Conservation (phyloP, 1,140 invertebrate species). For the Mycetomoellerius zeteki region DNA sequence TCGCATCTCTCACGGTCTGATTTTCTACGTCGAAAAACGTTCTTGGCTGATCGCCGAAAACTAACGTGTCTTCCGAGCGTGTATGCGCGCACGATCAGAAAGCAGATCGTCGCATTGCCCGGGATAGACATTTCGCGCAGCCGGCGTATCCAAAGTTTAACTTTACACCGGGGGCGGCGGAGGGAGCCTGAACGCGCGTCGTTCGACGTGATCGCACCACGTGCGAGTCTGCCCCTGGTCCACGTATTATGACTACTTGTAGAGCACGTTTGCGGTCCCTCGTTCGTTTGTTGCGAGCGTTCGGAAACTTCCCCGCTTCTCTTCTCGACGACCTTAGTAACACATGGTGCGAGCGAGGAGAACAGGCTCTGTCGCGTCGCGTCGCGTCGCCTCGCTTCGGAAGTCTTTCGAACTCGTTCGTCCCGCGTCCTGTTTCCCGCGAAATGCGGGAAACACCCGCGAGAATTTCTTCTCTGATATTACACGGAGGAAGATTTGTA, state of each 20-base stretch:
- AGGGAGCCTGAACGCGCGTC: not conserved
- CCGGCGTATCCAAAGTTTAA: slow-evolving; percentile 85
- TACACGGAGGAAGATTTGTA: slow-evolving; percentile 31
- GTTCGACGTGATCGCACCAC: slow-evolving; percentile 81
- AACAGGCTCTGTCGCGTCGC: not conserved
- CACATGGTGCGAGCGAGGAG: slow-evolving; percentile 63
- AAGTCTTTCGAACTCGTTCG: slow-evolving; percentile 52
- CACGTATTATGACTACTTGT: slow-evolving; percentile 83
- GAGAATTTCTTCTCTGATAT: slow-evolving; percentile 27
- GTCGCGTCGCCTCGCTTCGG: not conserved
- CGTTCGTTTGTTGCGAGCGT: slow-evolving; percentile 37
- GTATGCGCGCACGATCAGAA: slow-evolving; percentile 64
- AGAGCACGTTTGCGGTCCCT: slow-evolving; percentile 81
- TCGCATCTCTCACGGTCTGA: not conserved
- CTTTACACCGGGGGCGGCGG: slow-evolving; percentile 80
- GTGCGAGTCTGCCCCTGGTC: slow-evolving; percentile 78
- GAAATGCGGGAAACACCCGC: slow-evolving; percentile 46
- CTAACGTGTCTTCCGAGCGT: slow-evolving; percentile 14
- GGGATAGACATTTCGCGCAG: slow-evolving; percentile 84
- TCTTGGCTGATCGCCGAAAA: slow-evolving; percentile 7
- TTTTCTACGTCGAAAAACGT: not conserved
- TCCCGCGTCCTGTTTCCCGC: slow-evolving; percentile 25
- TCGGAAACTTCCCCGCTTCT: slow-evolving; percentile 9
- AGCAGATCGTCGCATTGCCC: slow-evolving; percentile 53
- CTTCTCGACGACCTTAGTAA: slow-evolving; percentile 65